Percentiles rank a stretch among this genome's conserved stretches.
phyloP scores from a whole-genome alignment of 2,113 vertebrate species.

The Tretioscincus oriximinensis region DNA sequence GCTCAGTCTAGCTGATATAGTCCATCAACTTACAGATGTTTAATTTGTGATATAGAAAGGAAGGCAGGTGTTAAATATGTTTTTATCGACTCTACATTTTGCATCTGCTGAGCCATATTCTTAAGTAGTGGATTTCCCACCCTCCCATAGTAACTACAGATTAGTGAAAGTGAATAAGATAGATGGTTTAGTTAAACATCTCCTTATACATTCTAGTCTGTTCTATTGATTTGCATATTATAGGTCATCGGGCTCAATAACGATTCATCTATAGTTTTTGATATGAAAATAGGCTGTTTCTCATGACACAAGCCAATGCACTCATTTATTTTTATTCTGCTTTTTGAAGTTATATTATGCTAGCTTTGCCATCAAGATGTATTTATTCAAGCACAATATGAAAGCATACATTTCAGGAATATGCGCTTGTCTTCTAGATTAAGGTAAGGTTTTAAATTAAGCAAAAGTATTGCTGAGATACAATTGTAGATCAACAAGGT shows the following conservation, averaged over 20 bases:
- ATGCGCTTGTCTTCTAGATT: conserved; percentile 22
- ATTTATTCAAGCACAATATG: conserved; percentile 59
- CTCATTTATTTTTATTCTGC: conserved; percentile 55
- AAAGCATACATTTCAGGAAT: conserved; percentile 54
- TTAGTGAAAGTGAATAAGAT: not conserved
- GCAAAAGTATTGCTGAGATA: conserved; percentile 29
- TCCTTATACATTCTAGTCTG: conserved; percentile 22
- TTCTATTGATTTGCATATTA: conserved; percentile 36
- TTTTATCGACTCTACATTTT: not conserved
- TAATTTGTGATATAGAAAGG: not conserved
- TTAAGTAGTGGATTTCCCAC: conserved; percentile 12
- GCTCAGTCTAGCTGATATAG: not conserved
- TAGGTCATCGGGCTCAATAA: conserved; percentile 23
- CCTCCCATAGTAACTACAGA: not conserved
- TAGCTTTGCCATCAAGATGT: conserved; percentile 41
- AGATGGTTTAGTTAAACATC: conserved; percentile 8
- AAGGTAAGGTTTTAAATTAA: conserved; percentile 44
- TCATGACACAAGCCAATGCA: conserved; percentile 23
- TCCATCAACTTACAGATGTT: not conserved
- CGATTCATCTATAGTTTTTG: conserved; percentile 29
- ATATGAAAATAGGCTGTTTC: conserved; percentile 47
- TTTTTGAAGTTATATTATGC: conserved; percentile 45
- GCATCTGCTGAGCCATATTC: not conserved
- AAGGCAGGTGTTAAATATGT: not conserved
- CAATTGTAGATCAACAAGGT: conserved; percentile 33